Evolutionary conservation across 2,113 vertebrate genomes (phyloP).

Genomic region (Toxostoma redivivum): DNA sequence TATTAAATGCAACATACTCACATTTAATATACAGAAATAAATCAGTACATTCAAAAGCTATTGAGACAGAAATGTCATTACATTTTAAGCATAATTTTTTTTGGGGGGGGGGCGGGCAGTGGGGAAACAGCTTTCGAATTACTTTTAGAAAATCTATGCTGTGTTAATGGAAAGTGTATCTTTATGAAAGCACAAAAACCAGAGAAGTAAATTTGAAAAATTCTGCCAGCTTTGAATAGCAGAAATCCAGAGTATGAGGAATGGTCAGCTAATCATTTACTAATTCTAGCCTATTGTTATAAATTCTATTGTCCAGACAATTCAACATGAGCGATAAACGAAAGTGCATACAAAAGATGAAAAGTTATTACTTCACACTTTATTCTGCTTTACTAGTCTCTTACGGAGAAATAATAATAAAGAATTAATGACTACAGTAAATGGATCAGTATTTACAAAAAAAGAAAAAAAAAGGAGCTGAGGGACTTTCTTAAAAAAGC

Average conservation of each 20-base stretch:
- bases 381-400: not conserved
- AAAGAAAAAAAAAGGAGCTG: not conserved
- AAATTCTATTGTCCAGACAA: not conserved
- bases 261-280: not conserved
- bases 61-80: not conserved
- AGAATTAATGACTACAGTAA: not conserved
- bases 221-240: not conserved
- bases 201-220: not conserved
- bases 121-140: not conserved
- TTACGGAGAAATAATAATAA: not conserved
- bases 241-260: not conserved
- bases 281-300: not conserved
- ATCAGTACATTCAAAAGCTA: not conserved
- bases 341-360: not conserved
- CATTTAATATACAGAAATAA: not conserved
- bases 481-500: not conserved
- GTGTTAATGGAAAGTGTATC: not conserved
- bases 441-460: not conserved
- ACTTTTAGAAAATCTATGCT: not conserved
- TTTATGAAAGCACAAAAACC: not conserved
- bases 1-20: not conserved
- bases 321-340: not conserved
- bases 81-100: not conserved
- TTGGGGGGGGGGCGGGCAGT: fast-evolving
- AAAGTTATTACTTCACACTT: not conserved